phyloP scores from a whole-genome alignment of 2,797 vertebrate genomes.

The Fistularia tabacaria region DNA sequence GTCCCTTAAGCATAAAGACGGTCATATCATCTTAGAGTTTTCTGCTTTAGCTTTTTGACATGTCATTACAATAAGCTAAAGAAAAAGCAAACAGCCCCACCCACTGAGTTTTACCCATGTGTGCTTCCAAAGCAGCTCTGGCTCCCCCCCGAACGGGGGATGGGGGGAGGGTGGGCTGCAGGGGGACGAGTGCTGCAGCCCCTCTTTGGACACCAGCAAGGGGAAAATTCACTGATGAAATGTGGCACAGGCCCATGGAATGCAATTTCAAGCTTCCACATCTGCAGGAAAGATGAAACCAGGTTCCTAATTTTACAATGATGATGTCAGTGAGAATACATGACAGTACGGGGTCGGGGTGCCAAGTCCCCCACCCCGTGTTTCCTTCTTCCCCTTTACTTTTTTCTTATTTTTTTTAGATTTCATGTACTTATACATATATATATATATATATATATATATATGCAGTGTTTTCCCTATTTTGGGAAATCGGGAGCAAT shows the following conservation, averaged over 20 bases:
- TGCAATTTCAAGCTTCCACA: conserved; percentile 91
- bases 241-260: conserved; percentile 91
- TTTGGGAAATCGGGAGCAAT: neutral
- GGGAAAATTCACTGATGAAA: conserved; percentile 91
- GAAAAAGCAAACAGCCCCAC: too few relatives aligned
- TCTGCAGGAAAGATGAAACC: conserved; percentile 91
- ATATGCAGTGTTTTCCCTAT: too few relatives aligned
- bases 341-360: conserved; percentile 76
- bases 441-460: too few relatives aligned
- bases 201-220: conserved; percentile 78
- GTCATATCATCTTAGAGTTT: too few relatives aligned
- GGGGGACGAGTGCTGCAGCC: neutral
- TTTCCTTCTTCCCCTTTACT: conserved; percentile 30
- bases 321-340: conserved; percentile 91
- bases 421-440: too few relatives aligned
- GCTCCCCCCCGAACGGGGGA: too few relatives aligned
- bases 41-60: too few relatives aligned
- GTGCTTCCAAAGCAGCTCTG: too few relatives aligned
- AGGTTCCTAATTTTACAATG: conserved; percentile 89
- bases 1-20: too few relatives aligned
- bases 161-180: too few relatives aligned
- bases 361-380: conserved; percentile 66
- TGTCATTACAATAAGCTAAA: too few relatives aligned
- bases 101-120: too few relatives aligned
- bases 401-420: conserved; percentile 3